These are phyloP conservation scores for Apis florea DNA, from an alignment of 1,140 invertebrate genomes.

Conservation along the genomic window DNA sequence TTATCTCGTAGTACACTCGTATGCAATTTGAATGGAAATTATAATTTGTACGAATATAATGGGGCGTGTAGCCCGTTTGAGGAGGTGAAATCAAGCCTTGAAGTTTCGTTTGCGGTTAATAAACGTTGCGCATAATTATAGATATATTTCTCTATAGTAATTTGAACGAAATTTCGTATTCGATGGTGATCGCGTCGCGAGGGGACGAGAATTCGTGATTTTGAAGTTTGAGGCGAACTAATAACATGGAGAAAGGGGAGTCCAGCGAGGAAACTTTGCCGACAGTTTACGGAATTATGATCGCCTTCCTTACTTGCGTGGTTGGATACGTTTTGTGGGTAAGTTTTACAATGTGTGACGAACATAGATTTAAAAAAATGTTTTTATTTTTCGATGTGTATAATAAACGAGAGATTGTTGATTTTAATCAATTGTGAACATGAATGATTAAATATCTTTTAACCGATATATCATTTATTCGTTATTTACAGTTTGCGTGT, in stretches of 20 bases:
- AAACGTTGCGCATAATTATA: neutral
- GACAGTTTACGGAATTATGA: constrained; percentile 75
- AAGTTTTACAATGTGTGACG: constrained; percentile 54
- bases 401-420: neutral
- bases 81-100: too few relatives aligned
- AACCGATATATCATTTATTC: neutral
- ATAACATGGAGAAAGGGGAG: constrained; percentile 51
- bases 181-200: neutral
- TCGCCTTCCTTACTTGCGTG: constrained; percentile 75
- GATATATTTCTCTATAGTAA: neutral
- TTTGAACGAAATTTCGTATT: neutral
- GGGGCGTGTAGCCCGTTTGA: too few relatives aligned
- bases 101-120: neutral
- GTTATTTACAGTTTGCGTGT: neutral
- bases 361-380: too few relatives aligned
- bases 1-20: too few relatives aligned
- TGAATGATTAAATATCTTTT: neutral
- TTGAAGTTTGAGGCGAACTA: constrained; percentile 14
- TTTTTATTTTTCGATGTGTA: too few relatives aligned
- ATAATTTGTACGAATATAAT: too few relatives aligned
- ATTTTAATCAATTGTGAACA: neutral
- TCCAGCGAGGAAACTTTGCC: constrained; percentile 72
- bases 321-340: constrained; percentile 78
- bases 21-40: too few relatives aligned
- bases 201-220: constrained; percentile 5